Conservation (phyloP, 2,888 invertebrate genomes). For the Spodoptera littoralis region DNA sequence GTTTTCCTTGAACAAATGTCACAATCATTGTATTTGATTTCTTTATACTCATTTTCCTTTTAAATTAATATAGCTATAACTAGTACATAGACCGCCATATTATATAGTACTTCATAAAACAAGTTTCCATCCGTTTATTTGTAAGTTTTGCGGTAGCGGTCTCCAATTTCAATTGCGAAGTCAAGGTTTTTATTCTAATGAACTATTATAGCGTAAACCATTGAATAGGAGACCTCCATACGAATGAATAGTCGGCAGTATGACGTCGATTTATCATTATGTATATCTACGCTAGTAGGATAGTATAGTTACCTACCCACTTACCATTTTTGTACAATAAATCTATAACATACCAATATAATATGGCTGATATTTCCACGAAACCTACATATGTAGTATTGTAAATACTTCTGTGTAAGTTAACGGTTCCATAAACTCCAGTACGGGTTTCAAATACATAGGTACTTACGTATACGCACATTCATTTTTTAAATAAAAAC, state of each 20-base stretch:
- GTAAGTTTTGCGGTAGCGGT: constrained; percentile 68
- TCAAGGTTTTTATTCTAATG: constrained; percentile 73
- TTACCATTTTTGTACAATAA: constrained; percentile 1
- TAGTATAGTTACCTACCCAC: neutral
- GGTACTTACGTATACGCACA: constrained; percentile 11
- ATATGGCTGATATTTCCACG: constrained; percentile 13
- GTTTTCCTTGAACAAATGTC: no score
- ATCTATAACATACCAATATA: neutral
- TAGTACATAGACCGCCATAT: neutral
- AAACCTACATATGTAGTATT: constrained; percentile 28
- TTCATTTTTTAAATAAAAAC: constrained; percentile 39
- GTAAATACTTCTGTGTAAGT: constrained; percentile 16
- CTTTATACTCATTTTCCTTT: no score
- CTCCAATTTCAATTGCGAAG: constrained; percentile 72
- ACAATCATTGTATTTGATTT: no score
- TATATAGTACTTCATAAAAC: constrained; percentile 20
- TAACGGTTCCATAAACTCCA: constrained; percentile 29
- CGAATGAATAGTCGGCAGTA: constrained; percentile 62
- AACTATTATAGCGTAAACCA: constrained; percentile 67
- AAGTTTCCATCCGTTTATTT: constrained; percentile 25
- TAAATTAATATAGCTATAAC: no score
- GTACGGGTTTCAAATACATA: constrained; percentile 3
- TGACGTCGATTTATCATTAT: constrained; percentile 59
- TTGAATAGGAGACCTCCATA: constrained; percentile 67
- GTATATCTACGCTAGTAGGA: neutral